phyloP scores from a whole-genome alignment of 2,797 vertebrate species.

The Sebastes steindachneri region DNA sequence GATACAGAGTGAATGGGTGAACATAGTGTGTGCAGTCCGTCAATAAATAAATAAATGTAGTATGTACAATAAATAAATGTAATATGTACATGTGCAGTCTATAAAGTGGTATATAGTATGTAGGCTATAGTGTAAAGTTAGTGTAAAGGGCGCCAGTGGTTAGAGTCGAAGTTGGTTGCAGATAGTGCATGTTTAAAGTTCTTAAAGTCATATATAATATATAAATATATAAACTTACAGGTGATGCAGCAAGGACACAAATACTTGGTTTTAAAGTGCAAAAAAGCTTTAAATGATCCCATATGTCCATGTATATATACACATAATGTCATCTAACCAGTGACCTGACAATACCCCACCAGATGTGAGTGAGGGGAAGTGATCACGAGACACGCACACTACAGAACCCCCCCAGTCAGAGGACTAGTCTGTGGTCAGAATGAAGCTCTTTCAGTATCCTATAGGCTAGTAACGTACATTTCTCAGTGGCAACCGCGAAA shows the following conservation, averaged over 20 bases:
- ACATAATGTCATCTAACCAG: not conserved
- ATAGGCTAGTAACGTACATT: accelerated
- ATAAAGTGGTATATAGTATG: too few species aligned
- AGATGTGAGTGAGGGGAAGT: not conserved
- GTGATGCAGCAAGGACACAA: too few species aligned
- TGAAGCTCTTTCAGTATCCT: not conserved
- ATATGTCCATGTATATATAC: not conserved
- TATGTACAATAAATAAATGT: too few species aligned
- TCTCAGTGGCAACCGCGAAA: not conserved
- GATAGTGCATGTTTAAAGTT: too few species aligned
- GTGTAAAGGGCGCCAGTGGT: too few species aligned
- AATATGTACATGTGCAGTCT: too few species aligned
- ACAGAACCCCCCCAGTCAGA: not conserved
- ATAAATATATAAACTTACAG: not conserved
- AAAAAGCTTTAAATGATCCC: not conserved
- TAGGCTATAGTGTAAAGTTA: too few species aligned
- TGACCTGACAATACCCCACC: not conserved
- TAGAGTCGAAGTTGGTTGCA: too few species aligned
- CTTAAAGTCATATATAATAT: too few species aligned
- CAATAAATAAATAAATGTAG: too few species aligned
- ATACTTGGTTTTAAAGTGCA: not conserved
- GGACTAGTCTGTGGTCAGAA: not conserved
- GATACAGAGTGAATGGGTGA: too few species aligned
- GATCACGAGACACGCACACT: constrained; percentile 29
- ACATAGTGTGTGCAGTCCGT: too few species aligned